Evolutionary conservation across 2,113 vertebrate genomes (phyloP), one percentile per base, ranked within the genome.

Genomic region (Halcyon senegalensis): DNA sequence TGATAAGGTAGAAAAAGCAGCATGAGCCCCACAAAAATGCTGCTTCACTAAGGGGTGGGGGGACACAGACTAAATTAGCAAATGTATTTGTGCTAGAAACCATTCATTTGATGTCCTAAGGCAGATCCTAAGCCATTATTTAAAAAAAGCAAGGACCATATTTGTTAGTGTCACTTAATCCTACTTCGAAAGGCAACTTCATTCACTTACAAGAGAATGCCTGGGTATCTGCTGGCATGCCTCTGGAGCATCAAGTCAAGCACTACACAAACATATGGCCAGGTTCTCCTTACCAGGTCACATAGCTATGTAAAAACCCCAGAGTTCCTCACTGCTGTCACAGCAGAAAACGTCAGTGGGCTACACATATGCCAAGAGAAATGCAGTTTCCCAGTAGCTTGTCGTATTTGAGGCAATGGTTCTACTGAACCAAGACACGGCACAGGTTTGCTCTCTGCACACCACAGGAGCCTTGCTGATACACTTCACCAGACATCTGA

Each of bases 1-100:
- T 2, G 62, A 6, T 14, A 8, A 67, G 19, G 41, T 27, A 90
- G 46, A 84, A 25, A 25, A 83, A 79, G 75, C 4, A 2, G 79
- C 58, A 88, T 43, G 15, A 92, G 89, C 70, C 70, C 70, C 59
- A 75, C 70, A 60, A 68, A 95, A 41, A 33, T 55, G 75, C 72
- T 93, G 67, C 87, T 73, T 64, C 59, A 70, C 5, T 44, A 55
- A 55, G 30, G 43, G 15, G 19, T 35, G 48, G 18, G 16, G 46
- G 31, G 35, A 66, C 35, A 35, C 35, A 76, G 63, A 77, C 56
- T 55, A 59, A 91, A 84, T 81, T 62, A 89, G 44, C 50, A 74
- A 66, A 74, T 8, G 14, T 33, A 19, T 75, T 89, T 91, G 93
- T 79, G 82, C 90, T 69, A 76, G 63, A 85, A 90, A 88, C 50